phyloP scores from a whole-genome alignment of 2,888 invertebrate species.

The Chloroclysta siterata region DNA sequence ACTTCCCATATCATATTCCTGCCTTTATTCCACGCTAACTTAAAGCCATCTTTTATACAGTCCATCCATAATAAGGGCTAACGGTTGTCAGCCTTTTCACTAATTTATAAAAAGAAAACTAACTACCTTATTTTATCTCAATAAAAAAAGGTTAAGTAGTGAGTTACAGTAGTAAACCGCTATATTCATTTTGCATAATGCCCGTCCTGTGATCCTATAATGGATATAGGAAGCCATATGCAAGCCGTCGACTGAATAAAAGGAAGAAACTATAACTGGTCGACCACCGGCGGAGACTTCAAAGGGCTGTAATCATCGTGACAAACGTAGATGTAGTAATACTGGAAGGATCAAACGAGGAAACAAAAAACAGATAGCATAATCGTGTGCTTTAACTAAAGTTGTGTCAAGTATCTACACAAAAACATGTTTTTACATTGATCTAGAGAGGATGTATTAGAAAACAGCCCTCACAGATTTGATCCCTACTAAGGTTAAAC shows the following conservation, averaged over 20 bases:
- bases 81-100: too few species aligned
- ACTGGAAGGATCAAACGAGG: slow-evolving; percentile 49
- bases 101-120: too few species aligned
- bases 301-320: slow-evolving; percentile 75
- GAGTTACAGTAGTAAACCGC: slow-evolving; percentile 51
- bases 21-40: too few species aligned
- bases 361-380: background rate
- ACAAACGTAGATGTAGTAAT: slow-evolving; percentile 59
- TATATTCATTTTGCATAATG: slow-evolving; percentile 60
- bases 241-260: slow-evolving; percentile 62
- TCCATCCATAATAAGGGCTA: too few species aligned
- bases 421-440: too few species aligned
- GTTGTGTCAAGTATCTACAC: too few species aligned
- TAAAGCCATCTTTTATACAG: too few species aligned
- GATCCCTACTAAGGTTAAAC: too few species aligned
- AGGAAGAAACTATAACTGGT: slow-evolving; percentile 64
- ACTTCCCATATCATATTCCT: too few species aligned
- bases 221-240: slow-evolving; percentile 71
- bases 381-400: background rate
- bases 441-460: too few species aligned
- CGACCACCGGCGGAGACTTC: slow-evolving; percentile 79
- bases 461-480: too few species aligned
- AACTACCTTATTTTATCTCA: too few species aligned
- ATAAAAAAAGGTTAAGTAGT: background rate
- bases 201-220: slow-evolving; percentile 62